Percentiles rank a stretch among this genome's conserved stretches.
Evolutionary conservation across 2,113 vertebrate species (phyloP).

Genomic region (Motacilla alba): DNA sequence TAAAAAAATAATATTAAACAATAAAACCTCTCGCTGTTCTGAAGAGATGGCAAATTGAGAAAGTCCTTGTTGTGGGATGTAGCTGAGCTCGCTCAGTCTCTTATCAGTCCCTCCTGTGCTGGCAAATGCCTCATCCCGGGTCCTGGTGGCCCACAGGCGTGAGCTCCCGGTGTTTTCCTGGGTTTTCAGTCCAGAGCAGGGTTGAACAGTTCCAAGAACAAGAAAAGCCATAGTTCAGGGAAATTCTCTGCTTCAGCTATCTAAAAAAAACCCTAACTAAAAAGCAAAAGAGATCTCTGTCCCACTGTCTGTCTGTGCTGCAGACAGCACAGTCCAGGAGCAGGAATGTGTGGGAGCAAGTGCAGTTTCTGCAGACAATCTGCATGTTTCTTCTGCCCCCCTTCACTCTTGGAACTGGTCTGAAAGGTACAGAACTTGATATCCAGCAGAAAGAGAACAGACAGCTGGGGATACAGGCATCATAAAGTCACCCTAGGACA

Average conservation of each 20-base stretch:
- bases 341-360: no score
- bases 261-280: background rate
- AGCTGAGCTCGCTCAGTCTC: background rate
- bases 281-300: no score
- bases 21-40: background rate
- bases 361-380: no score
- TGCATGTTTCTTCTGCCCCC: no score
- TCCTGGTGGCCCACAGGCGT: background rate
- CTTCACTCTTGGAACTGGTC: no score
- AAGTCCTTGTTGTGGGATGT: background rate
- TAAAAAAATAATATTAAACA: background rate
- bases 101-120: background rate
- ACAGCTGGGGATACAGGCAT: no score
- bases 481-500: background rate
- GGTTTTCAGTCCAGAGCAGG: background rate
- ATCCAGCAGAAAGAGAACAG: no score
- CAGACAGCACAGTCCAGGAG: no score
- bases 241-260: background rate
- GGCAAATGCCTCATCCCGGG: background rate
- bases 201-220: background rate
- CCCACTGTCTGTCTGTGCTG: no score
- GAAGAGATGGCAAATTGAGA: background rate
- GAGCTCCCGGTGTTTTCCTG: background rate
- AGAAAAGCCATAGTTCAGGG: background rate
- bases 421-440: no score